Base-by-base conservation (phyloP, 2,797 vertebrate species). In the Crenuchus spilurus region DNA sequence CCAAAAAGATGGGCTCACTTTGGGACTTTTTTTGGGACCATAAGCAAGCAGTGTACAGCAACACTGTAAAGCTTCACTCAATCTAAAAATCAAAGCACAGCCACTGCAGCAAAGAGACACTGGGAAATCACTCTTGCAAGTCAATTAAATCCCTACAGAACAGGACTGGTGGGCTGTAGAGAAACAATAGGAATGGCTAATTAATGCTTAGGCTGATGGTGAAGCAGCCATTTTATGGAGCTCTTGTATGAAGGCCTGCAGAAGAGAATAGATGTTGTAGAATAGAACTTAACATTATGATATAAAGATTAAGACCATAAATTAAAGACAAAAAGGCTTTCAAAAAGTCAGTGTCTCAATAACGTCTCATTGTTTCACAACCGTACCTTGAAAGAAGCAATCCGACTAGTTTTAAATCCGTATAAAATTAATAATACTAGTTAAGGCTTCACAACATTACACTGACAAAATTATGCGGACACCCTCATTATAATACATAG, bases 121-220 rank as follows among this genome's bases (percentile, higher is more conserved):
- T 58, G 33, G 49, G 30, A 68, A 72, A 79, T 66, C 35, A 44
- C 57, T 67, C 54, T 55, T 55, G 31, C 51, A 55, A 39, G 16
- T 16, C 48, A 63, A 28, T 72, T 72, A 70, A 67, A 68, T 70
- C 54, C 58, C 68, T n/a, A 39, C 5, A 52, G 54, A 67, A 52
- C 33, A 58, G 33, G 39, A 48, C 42, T 52, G 49, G 61, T 67
- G 55, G 68, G 26, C 62, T 30, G 51, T 37, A 52, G 46, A 49
- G 65, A 75, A 69, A n/a, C n/a, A 61, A 60, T 67, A 35, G 6
- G 6, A 42, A 62, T 28, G 55, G 60, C 35, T 70, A 54, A 78
- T 74, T 60, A 70, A 64, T 52, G 31, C 42, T 30, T 52, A 68
- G 24, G 58, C 20, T 10, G 10, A 49, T 49, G 8, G 48, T 22